A percentile compares a stretch with the other conserved stretches of the same genome.
Evolutionary conservation across 2,888 invertebrate species (phyloP).

Genomic region (Branchipolynoe longqiensis): DNA sequence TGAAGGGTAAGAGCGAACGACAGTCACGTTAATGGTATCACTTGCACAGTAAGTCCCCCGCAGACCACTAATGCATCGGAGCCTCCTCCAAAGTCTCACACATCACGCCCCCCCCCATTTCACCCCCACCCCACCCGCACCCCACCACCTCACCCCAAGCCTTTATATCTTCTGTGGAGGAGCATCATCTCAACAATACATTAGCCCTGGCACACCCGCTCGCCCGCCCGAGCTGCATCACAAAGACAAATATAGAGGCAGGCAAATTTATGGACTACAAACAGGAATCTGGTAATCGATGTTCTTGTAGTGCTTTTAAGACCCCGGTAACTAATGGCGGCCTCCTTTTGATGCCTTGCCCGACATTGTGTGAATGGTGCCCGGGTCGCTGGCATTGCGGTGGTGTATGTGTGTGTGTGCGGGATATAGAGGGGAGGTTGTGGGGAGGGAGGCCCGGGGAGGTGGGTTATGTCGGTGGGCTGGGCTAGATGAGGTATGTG

Average conservation of each 20-base stretch:
- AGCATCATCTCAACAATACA: conserved; percentile 38
- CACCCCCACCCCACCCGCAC: neutral
- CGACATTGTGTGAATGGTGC: conserved; percentile 16
- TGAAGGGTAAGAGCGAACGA: conserved; percentile 55
- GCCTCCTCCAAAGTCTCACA: neutral
- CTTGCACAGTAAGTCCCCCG: neutral
- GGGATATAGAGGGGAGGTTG: too few relatives aligned
- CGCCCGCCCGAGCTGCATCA: too few relatives aligned
- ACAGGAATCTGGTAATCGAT: conserved; percentile 31
- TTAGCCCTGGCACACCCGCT: neutral
- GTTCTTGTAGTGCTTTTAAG: conserved; percentile 2
- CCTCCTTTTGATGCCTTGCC: conserved; percentile 18
- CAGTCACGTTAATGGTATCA: conserved; percentile 1
- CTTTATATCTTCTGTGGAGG: neutral
- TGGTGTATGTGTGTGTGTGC: too few relatives aligned
- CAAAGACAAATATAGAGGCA: conserved; percentile 35
- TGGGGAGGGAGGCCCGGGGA: too few relatives aligned
- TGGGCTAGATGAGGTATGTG: too few relatives aligned
- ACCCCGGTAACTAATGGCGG: conserved; percentile 16
- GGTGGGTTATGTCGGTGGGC: too few relatives aligned
- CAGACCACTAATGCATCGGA: too few relatives aligned
- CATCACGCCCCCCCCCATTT: neutral
- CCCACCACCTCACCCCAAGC: neutral
- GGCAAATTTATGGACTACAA: conserved; percentile 28
- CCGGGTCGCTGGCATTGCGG: too few relatives aligned